A percentile compares a stretch with the other conserved stretches of the same genome.
Evolutionary conservation across 2,797 vertebrate genomes (phyloP).

Genomic region (Remorina albescens): DNA sequence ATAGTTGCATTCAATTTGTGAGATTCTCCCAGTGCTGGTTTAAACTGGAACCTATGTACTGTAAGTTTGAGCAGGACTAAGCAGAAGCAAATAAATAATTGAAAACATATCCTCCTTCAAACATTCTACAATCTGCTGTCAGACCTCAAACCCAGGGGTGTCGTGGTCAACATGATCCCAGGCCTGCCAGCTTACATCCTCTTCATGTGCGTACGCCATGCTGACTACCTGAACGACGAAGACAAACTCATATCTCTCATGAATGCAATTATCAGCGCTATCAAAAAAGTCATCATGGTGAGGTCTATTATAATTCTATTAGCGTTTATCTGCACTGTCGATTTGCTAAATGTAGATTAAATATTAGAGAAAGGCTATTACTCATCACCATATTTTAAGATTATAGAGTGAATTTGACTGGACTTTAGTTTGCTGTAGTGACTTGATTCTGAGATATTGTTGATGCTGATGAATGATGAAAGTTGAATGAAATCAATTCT

Average conservation of each 20-base stretch:
- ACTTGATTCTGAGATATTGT: not conserved
- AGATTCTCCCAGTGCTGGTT: not conserved
- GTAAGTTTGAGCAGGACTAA: not conserved
- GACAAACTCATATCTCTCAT: conserved; percentile 93
- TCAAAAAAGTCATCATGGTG: conserved; percentile 93
- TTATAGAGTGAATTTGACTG: not conserved
- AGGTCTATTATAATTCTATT: conserved; percentile 43
- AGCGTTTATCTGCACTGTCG: not conserved
- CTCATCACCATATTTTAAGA: not conserved
- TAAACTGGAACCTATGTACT: not conserved
- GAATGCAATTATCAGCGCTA: conserved; percentile 85
- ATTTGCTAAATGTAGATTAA: conserved; percentile 7
- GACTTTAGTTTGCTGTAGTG: conserved; percentile 1
- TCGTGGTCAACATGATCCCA: conserved; percentile 96
- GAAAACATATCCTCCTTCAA: not conserved
- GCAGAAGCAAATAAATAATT: not conserved
- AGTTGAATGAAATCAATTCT: not conserved
- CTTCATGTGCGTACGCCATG: conserved; percentile 96
- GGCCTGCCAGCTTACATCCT: conserved; percentile 92
- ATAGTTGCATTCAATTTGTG: not conserved
- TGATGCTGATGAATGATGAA: conserved; percentile 4
- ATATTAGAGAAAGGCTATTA: not conserved
- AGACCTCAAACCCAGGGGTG: conserved; percentile 95
- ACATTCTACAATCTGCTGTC: conserved; percentile 17
- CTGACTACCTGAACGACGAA: conserved; percentile 92